Base-by-base conservation (phyloP, 2,113 vertebrate genomes). In the Tichodroma muraria region DNA sequence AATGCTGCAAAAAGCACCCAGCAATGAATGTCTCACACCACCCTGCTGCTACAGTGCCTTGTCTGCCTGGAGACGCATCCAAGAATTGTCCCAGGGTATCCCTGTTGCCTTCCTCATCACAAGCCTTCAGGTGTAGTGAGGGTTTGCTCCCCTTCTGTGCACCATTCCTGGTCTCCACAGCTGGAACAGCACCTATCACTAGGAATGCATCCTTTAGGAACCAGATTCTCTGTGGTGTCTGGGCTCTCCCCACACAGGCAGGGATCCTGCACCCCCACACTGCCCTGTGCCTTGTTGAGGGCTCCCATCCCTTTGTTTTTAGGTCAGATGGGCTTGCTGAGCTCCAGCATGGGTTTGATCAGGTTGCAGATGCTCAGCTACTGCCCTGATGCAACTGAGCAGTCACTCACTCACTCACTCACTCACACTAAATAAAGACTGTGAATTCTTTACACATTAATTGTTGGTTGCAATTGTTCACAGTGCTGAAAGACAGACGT, bases 391-490 rank as follows among this genome's bases (percentile, higher is more conserved):
- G 25, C 83, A 75, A 85, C 21, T 1, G 22, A 54, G 69, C 92
- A 37, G 72, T 69, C 91, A 81, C 3, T 47, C 71, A 57, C 54
- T 35, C 70, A 40, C 40, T 40, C 40, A 57, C 50, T 35, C 63
- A 28, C 53, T 40, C 64, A 30, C 61, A 42, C 69, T 42, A 88
- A 88, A 93, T 69, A 69, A 80, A 93, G 52, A 50, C 78, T 65
- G 13, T 81, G 91, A 92, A 96, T 92, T 93, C 90, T 63, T 86
- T 35, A 92, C 90, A 72, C 91, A 78, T 79, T 95, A 93, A 96
- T 97, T 95, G 90, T 30, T 84, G 82, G 85, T 92, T 94, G 60
- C 88, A 68, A 96, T 95, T 93, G 90, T 94, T 95, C 9, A 5
- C 4, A 1, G 88, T 24, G 90, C 73, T 70, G 85, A 92, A 85